Conservation (phyloP, 2,797 vertebrate genomes). For the Staurois parvus region DNA sequence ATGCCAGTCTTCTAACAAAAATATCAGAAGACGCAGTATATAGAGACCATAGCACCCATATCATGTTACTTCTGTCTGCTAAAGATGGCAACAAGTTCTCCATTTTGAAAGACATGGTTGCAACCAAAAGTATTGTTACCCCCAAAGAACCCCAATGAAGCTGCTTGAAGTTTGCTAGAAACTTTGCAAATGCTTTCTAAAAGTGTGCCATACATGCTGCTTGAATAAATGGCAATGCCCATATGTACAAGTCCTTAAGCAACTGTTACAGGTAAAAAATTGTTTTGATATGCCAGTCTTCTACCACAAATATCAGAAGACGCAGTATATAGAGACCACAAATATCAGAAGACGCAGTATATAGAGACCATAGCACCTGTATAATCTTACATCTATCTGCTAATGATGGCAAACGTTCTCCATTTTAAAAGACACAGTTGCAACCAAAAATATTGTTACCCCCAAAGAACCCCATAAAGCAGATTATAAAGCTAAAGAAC, state of each 20-base stretch:
- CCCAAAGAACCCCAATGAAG: no score
- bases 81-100: conserved; percentile 30
- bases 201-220: not conserved
- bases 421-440: conserved; percentile 26
- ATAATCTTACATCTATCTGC: not conserved
- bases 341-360: not conserved
- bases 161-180: no score
- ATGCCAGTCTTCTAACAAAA: no score
- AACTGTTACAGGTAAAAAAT: no score
- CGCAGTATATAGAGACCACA: no score
- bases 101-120: no score
- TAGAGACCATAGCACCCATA: not conserved
- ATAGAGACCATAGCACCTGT: not conserved
- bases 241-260: no score
- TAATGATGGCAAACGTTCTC: conserved; percentile 28
- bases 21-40: not conserved
- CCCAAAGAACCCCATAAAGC: not conserved
- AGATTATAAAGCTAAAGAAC: no score
- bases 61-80: not conserved
- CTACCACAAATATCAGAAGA: no score
- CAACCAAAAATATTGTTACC: conserved; percentile 8
- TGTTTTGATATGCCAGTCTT: no score
- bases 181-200: not conserved
- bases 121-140: no score
- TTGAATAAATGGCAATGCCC: not conserved